Evolutionary conservation across 2,113 vertebrate genomes (phyloP).

Genomic region (Hippopotamus amphibius): DNA sequence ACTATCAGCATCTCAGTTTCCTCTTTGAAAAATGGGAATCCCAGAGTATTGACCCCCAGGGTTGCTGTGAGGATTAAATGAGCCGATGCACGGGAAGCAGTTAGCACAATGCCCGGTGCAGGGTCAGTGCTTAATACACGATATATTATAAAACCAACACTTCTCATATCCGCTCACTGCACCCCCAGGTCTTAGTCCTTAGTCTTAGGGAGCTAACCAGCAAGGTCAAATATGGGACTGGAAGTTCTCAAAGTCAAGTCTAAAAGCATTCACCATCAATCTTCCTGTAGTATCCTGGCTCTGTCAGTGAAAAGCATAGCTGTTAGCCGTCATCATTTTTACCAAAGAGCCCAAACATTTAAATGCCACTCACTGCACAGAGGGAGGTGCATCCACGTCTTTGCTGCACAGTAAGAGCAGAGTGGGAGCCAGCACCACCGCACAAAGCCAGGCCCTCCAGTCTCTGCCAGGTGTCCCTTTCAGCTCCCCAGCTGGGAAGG

Average conservation of each 20-base stretch:
- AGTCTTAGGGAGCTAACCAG: background rate
- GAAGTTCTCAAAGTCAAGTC: background rate
- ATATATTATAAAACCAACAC: accelerated
- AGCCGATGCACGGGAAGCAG: background rate
- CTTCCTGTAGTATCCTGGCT: background rate
- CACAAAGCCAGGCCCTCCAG: accelerated
- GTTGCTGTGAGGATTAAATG: background rate
- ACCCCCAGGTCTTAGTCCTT: background rate
- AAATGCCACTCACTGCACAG: background rate
- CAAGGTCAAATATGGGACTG: background rate
- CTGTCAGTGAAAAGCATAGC: background rate
- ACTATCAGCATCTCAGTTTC: background rate
- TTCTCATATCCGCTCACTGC: background rate
- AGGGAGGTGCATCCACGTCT: accelerated
- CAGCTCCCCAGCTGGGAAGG: background rate
- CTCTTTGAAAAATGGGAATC: background rate
- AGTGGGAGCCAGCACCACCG: accelerated
- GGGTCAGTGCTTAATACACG: accelerated
- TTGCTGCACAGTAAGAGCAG: background rate
- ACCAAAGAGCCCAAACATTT: no score
- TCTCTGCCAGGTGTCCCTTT: background rate
- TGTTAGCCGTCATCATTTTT: background rate
- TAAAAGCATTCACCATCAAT: background rate
- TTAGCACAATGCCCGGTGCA: accelerated
- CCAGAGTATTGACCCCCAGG: background rate